These are phyloP conservation scores for Nothobranchius furzeri DNA, from an alignment of 2,113 vertebrate species.

Conservation along the genomic window DNA sequence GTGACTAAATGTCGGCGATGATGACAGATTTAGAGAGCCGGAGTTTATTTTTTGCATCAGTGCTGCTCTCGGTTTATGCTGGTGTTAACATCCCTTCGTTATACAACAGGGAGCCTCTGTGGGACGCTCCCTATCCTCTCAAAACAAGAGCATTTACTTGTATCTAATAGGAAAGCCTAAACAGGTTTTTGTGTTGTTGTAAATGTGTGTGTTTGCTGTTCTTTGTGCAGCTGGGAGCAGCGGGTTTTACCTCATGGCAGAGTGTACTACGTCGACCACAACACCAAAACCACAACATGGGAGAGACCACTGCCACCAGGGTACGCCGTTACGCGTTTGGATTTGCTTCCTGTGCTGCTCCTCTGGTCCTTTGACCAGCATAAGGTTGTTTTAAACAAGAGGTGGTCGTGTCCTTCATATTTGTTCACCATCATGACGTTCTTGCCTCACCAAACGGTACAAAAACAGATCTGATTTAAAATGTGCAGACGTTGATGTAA, in stretches of 20 bases:
- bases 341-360: conserved; percentile 9
- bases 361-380: neutral
- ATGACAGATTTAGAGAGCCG: neutral
- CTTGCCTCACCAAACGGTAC: neutral
- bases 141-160: neutral
- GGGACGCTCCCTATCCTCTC: neutral
- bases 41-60: neutral
- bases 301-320: conserved; percentile 95
- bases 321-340: conserved; percentile 69
- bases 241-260: conserved; percentile 92
- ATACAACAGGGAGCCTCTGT: neutral
- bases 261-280: conserved; percentile 98
- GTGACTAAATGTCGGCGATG: conserved; percentile 1
- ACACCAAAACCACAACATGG: conserved; percentile 99
- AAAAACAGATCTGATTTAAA: conserved; percentile 1
- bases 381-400: neutral
- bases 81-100: neutral
- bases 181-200: neutral
- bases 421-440: neutral
- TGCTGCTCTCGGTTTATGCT: neutral
- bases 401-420: neutral
- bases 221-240: conserved; percentile 90
- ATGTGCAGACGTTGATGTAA: neutral
- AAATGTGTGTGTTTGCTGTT: neutral
- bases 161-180: neutral